Evolutionary conservation across 2,797 vertebrate genomes (phyloP), one percentile per base, ranked within the genome.

Genomic region (Scleropages formosus): DNA sequence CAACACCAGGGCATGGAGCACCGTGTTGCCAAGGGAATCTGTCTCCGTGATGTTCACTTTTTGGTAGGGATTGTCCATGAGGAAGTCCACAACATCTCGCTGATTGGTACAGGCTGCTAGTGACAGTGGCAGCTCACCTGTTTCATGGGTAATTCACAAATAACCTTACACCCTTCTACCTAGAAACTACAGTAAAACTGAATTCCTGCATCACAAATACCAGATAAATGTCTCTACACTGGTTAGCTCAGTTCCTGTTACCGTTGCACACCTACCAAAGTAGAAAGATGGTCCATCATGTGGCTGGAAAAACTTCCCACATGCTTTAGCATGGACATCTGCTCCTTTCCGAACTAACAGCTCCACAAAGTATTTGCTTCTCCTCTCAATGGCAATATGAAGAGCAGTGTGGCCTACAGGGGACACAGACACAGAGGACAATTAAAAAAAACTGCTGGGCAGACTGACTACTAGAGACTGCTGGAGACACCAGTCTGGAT

Each of bases 41-140:
- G 39, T 39, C 31, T 39, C 31, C 31, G 39, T 39, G 31, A 39
- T 39, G 31, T 39, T 74, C 0, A 93, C 95, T 0, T 77, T 79
- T 65, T 93, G 87, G 85, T 91, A 86, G 46, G 90, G 85, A 75
- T 96, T 98, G 73, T 93, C 88, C 85, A 98, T 87, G 74, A 98
- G 93, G 84, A 94, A 96, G 81, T 95, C 91, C 81, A 97, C 95
- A 9, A 98, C 84, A 18, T 93, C 89, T 18, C 93, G 91, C 86
- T 98, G 98, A 90, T 98, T 99, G 78, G 96, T 98, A 79, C 98
- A 98, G 0, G 96, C 96, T 0, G 97, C 97, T 84, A 98, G 85
- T 24, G 95, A 97, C 75, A 99, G 89, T 13, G 96, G 96, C 75
- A 97, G 87, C 87, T 98, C 97, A 39, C 98, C 97, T 99, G 77